Evolutionary conservation across 2,888 invertebrate genomes (phyloP), one percentile per base, ranked within the genome.

Genomic region (Xanthia togata): DNA sequence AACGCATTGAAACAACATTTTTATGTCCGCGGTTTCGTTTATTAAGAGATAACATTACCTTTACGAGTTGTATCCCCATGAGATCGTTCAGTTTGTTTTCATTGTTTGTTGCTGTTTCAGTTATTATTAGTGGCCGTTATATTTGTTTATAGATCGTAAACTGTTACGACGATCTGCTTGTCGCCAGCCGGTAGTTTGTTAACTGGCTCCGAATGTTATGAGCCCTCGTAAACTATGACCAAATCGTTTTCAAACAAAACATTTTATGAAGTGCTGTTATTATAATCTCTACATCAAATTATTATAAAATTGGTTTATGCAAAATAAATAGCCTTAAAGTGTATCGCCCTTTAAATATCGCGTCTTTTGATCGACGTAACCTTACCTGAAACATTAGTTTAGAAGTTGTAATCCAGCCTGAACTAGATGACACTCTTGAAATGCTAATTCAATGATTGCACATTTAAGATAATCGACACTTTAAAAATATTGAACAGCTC

Each of bases 1-100:
- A 94, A 93, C 92, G 93, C 92, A 94, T 91, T 89, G 92, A 91
- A 93, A 93, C 92, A 94, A 93, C 92, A 93, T 93, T 96, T 96
- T 96, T 94, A 95, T 91, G 89, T 92, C 91, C 88, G 89, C 90
- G 93, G 93, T 94, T 95, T 90, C 89, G 92, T 95, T 96, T 96
- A 96, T 96, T 95, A 95, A 96, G 96, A 96, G 94, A 96, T 96
- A 95, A 96, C 95, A 94, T 93, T 95, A 96, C 96, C 96, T 96
- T 96, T 96, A 96, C 93, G 95, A 93, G 93, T 92, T 90, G 93
- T 92, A 91, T 93, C 91, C 92, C 89, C 91, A 87, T 90, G 93
- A 90, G 94, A 93, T 90, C 91, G 92, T 92, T 94, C 92, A 91
- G 92, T 93, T 93, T 93, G 94, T 94, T 96, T 96, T 95, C 94